Evolutionary conservation across 2,797 vertebrate species (phyloP).

Genomic region (Buceros bicornis): DNA sequence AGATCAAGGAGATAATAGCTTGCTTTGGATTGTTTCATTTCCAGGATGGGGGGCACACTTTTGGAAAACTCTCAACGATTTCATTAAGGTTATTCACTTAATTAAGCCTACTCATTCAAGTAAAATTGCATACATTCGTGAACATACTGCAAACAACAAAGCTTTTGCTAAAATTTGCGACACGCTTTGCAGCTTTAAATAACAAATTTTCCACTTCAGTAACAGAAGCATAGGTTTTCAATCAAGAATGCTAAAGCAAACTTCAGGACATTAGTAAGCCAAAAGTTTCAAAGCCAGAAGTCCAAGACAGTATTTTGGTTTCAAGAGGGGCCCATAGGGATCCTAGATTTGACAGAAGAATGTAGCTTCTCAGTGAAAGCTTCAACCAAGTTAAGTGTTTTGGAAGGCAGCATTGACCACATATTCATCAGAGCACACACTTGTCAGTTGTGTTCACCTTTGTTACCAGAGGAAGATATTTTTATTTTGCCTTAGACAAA

Average conservation of each 20-base stretch:
- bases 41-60: not conserved
- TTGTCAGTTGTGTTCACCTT: not conserved
- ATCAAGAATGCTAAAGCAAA: not conserved
- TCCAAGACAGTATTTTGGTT: not conserved
- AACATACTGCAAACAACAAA: not conserved
- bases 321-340: not conserved
- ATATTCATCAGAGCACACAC: accelerated
- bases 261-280: not conserved
- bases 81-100: not conserved
- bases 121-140: not conserved
- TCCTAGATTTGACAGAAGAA: not conserved
- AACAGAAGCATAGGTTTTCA: not conserved
- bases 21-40: not conserved
- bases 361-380: not conserved
- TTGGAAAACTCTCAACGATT: not conserved
- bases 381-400: not conserved
- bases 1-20: not conserved
- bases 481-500: not conserved
- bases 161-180: not conserved
- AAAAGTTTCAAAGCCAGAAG: not conserved
- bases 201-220: not conserved
- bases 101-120: not conserved
- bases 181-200: not conserved
- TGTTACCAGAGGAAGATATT: not conserved
- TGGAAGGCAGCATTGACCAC: not conserved